Evolutionary conservation across 2,888 invertebrate species (phyloP).

Genomic region (Axea sp.): DNA sequence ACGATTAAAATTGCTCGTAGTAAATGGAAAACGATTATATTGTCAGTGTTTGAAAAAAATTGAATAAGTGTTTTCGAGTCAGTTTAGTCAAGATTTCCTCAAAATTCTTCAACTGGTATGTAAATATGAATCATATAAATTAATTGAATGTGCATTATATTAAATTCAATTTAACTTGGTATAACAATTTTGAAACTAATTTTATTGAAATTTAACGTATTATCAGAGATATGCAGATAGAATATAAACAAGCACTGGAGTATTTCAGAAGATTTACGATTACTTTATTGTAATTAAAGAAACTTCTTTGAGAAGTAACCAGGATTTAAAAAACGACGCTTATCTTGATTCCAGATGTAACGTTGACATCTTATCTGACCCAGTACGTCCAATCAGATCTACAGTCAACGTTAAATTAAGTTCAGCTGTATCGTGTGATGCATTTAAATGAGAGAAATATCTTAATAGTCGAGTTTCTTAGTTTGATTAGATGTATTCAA

Average conservation of each 20-base stretch:
- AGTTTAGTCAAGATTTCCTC: too few species aligned
- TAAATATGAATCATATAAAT: too few species aligned
- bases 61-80: too few species aligned
- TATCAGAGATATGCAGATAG: too few species aligned
- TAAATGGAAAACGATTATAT: too few species aligned
- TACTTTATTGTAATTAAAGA: constrained; percentile 37
- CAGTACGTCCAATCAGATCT: constrained; percentile 46
- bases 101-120: too few species aligned
- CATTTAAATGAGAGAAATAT: constrained; percentile 50
- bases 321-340: constrained; percentile 30
- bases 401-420: constrained; percentile 52
- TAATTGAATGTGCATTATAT: too few species aligned
- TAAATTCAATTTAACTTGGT: too few species aligned
- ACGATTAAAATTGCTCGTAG: too few species aligned
- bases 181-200: too few species aligned
- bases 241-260: constrained; percentile 20
- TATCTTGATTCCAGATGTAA: constrained; percentile 51
- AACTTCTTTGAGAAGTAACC: constrained; percentile 4
- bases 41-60: too few species aligned
- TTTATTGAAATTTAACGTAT: too few species aligned
- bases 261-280: constrained; percentile 31
- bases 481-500: constrained; percentile 1
- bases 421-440: constrained; percentile 38
- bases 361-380: constrained; percentile 55
- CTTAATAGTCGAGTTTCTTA: constrained; percentile 31